phyloP scores from a whole-genome alignment of 2,888 invertebrate genomes.

The Sinopyrophorus schimmeli region DNA sequence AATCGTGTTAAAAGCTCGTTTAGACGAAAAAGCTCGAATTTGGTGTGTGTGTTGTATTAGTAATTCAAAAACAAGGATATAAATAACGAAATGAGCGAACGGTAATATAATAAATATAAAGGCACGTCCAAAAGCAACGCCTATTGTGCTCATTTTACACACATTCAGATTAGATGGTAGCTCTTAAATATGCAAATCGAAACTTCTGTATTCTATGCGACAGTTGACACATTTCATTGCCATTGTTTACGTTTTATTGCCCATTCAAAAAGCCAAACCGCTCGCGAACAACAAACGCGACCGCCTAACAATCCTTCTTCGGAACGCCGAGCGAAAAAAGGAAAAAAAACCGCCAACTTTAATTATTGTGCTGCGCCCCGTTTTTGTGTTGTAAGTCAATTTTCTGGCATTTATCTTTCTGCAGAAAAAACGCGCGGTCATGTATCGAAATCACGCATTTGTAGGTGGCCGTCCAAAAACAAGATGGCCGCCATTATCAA shows the following conservation, averaged over 20 bases:
- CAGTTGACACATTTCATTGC: constrained; percentile 46
- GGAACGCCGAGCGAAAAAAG: not conserved
- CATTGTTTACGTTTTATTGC: constrained; percentile 35
- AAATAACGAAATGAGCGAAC: not conserved
- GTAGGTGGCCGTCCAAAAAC: constrained; percentile 15
- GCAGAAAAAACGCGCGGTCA: constrained; percentile 10
- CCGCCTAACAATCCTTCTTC: constrained; percentile 4
- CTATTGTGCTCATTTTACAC: constrained; percentile 14
- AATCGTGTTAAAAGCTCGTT: too few relatives aligned
- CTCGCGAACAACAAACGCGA: constrained; percentile 7
- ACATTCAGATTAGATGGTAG: constrained; percentile 37
- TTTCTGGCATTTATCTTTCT: constrained; percentile 14
- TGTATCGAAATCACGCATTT: constrained; percentile 13
- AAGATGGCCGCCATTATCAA: constrained; percentile 25
- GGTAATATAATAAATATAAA: constrained; percentile 5
- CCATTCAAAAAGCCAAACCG: constrained; percentile 15
- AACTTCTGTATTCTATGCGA: constrained; percentile 44
- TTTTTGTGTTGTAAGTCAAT: constrained; percentile 3
- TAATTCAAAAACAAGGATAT: too few relatives aligned
- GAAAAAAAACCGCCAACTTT: not conserved
- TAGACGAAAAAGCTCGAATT: too few relatives aligned
- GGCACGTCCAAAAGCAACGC: constrained; percentile 8
- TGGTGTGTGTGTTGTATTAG: too few relatives aligned
- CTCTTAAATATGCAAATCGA: constrained; percentile 50
- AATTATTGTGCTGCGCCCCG: constrained; percentile 14